Conservation (phyloP, 2,888 invertebrate genomes). For the Argyra leucocephala region DNA sequence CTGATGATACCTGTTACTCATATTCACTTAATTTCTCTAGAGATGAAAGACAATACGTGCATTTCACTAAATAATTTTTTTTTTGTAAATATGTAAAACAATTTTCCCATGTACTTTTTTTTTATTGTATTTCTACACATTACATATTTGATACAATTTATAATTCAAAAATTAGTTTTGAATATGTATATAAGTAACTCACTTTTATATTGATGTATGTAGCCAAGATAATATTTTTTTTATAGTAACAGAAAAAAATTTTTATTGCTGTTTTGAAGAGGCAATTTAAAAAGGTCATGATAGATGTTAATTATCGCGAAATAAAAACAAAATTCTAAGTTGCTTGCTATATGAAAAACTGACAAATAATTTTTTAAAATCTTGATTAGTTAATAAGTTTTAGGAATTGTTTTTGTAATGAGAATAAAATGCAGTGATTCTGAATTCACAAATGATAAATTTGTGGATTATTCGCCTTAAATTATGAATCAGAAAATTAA, state of each 20-base stretch:
- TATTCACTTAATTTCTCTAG: neutral
- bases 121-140: no score
- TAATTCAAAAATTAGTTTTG: neutral
- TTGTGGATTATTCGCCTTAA: no score
- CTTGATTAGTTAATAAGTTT: no score
- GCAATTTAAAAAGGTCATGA: neutral
- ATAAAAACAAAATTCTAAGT: neutral
- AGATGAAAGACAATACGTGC: neutral
- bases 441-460: no score
- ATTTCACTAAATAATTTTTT: neutral
- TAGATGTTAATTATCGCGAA: slow-evolving; percentile 12
- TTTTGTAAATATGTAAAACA: neutral
- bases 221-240: neutral
- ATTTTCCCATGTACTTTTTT: neutral
- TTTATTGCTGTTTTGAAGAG: neutral
- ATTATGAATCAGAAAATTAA: no score
- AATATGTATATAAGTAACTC: no score
- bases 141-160: neutral
- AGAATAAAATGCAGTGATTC: no score
- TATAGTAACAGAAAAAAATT: no score
- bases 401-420: no score
- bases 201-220: neutral
- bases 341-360: no score
- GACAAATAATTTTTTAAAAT: no score
- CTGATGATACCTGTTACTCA: no score